Conservation (phyloP, 2,113 vertebrate genomes). For the Syrmaticus mikado region DNA sequence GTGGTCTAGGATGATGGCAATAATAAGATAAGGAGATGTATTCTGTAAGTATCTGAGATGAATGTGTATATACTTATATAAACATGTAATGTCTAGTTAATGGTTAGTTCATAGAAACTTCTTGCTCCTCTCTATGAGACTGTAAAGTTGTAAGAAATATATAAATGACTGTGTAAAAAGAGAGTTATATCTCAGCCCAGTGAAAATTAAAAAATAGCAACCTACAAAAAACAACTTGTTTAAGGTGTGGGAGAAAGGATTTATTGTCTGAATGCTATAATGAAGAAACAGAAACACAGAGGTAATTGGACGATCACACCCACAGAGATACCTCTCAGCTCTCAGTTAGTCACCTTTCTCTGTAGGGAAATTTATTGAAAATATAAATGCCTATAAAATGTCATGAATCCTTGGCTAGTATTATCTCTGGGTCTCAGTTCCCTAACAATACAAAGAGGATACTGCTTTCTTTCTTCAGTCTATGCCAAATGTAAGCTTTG, state of each 20-base stretch:
- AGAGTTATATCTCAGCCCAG: neutral
- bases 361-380: neutral
- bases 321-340: neutral
- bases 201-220: neutral
- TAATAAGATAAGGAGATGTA: constrained; percentile 1
- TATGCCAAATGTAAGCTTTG: constrained; percentile 11
- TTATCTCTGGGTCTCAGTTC: constrained; percentile 40
- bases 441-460: neutral
- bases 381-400: neutral
- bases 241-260: neutral
- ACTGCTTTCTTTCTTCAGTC: constrained; percentile 39
- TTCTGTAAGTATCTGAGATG: neutral
- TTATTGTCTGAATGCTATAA: neutral
- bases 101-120: neutral
- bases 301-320: neutral
- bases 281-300: neutral
- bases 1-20: neutral
- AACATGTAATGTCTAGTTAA: neutral
- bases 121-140: neutral
- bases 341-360: neutral
- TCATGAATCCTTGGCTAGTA: neutral
- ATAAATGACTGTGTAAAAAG: neutral
- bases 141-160: neutral
- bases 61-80: neutral
- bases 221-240: neutral